phyloP scores from a whole-genome alignment of 2,888 invertebrate genomes.

The Neoitamus cyanurus region DNA sequence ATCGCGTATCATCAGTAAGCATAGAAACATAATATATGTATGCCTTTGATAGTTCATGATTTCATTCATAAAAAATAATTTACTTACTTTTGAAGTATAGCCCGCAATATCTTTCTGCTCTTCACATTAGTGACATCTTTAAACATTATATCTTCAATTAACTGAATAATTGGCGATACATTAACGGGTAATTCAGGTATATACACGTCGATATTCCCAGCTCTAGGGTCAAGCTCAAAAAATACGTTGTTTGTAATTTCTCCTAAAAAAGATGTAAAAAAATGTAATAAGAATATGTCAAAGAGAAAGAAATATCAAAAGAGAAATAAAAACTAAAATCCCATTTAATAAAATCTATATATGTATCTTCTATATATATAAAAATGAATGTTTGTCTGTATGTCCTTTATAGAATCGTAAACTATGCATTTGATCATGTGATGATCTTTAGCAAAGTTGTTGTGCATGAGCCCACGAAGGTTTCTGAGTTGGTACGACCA shows the following conservation, averaged over 20 bases:
- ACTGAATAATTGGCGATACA: conserved; percentile 69
- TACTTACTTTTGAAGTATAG: conserved; percentile 68
- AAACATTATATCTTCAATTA: conserved; percentile 69
- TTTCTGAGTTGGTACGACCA: too few species aligned
- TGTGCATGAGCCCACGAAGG: too few species aligned
- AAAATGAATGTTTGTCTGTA: too few species aligned
- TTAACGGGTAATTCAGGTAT: conserved; percentile 77
- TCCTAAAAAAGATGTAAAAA: neutral
- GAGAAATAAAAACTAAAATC: conserved; percentile 63
- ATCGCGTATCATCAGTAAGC: too few species aligned
- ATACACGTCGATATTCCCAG: conserved; percentile 80
- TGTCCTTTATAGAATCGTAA: too few species aligned
- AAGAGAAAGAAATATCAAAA: neutral
- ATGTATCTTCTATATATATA: too few species aligned
- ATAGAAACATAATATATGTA: too few species aligned
- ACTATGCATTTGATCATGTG: too few species aligned
- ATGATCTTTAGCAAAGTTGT: too few species aligned
- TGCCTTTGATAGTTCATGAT: too few species aligned
- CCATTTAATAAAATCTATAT: too few species aligned
- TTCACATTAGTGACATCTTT: conserved; percentile 69
- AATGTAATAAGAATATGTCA: neutral
- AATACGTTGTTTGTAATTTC: conserved; percentile 49
- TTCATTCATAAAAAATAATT: neutral
- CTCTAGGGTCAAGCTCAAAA: conserved; percentile 76
- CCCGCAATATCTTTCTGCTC: conserved; percentile 70